Evolutionary conservation across 2,888 invertebrate species (phyloP), one percentile per base, ranked within the genome.

Genomic region (Helleia helle): DNA sequence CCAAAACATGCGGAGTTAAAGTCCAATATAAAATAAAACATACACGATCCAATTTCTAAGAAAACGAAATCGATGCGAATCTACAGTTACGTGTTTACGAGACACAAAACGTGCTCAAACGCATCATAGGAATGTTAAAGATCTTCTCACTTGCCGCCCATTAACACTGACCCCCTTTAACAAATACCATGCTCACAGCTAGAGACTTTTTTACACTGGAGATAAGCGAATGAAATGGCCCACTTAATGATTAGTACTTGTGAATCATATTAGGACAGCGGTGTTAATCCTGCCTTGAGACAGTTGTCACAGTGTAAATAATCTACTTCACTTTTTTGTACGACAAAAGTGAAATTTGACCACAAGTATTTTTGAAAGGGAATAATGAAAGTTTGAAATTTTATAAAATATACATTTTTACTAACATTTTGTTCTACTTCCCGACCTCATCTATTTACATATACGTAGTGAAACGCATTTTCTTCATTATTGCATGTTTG

Each of bases 51-150:
- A 34, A 18, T 12, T 34, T 34, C 34, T 17, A 18, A 34, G 34
- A 34, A 34, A 34, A 34, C 34, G 34, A 34, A 34, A 34, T 34
- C 34, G 8, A 22, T 22, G 34, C 34, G 34, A 34, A 12, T 22
- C 18, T 34, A 34, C 34, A 22, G 34, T 34, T 34, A 34, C 34
- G 22, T 34, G 31, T 31, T 17, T 31, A 27, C 27, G 8, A 22
- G 22, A 22, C 8, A 27, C 27, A 15, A 18, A 8, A 12, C 34
- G 22, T 34, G 34, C 18, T 34, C 22, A 34, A 18, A 22, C 22
- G 34, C 34, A 18, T 34, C 34, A 8, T 18, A 12, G 22, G 22
- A 34, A 34, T 34, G 34, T 34, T 34, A 18, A 12, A 9, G 34
- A 18, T 34, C 18, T 34, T 22, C 22, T 22, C 22, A 8, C 22